Base-by-base conservation (phyloP, 1,140 invertebrate genomes). In the Lepidurus arcticus region DNA sequence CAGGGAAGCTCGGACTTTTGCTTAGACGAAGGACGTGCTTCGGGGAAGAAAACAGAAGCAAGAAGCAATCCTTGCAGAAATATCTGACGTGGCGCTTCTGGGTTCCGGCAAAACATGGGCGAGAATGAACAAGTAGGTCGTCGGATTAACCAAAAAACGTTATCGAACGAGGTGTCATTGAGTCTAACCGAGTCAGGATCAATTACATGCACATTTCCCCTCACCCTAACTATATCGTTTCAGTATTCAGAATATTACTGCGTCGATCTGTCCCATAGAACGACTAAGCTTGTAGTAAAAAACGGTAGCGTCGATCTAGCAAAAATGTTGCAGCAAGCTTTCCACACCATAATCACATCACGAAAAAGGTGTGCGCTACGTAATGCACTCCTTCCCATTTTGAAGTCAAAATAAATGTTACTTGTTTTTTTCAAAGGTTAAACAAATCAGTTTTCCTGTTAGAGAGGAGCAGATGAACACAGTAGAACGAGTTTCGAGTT, bases 111-210 rank as follows among this genome's bases (percentile, higher is more conserved):
- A 65, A 65, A 65, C 53, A 65, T 65, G 53, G 53, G 16, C 53
- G 21, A 65, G 53, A 13, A 65, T 65, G 53, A 65, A 13, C n/a
- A 65, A 65, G 53, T 65, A 65, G 53, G n/a, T 65, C 53, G 21
- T 65, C 53, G 16, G 53, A 65, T 65, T 65, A 65, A 9, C 53
- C 53, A 65, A 65, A 34, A 21, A 65, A 65, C 53, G 53, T 65
- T 65, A 65, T 65, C 21, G 53, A 65, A 65, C 53, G 53, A 9
- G 53, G 53, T 16, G 53, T 4, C 53, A 21, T 65, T 65, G 21
- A 65, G 53, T 65, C 53, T n/a, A 65, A 65, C 10, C 53, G 16
- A 7, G n/a, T 21, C 21, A 65, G 21, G 53, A 65, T 65, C 53
- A 65, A 65, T 13, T 65, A 21, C 53, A 21, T 21, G 21, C 53